Evolutionary conservation across 2,797 vertebrate genomes (phyloP).

Genomic region (Leptodactylus fallax): DNA sequence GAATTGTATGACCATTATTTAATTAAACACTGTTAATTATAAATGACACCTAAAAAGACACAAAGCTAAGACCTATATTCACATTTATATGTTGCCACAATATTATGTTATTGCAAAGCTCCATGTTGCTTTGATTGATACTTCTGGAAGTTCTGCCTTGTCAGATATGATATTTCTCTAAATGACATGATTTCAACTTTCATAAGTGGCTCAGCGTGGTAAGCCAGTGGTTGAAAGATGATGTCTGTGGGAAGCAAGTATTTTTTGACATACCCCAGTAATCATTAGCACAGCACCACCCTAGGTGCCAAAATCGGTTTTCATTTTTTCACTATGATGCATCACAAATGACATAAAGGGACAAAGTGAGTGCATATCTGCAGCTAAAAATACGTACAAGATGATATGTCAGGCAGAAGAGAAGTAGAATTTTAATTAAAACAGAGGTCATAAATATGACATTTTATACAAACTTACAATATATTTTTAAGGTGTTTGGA

Average conservation of each 20-base stretch:
- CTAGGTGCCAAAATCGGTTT: conserved; percentile 46
- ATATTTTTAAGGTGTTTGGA: not conserved
- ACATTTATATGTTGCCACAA: conserved; percentile 21
- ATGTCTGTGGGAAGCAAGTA: conserved; percentile 59
- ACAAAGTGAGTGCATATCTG: conserved; percentile 14
- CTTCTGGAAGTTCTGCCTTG: conserved; percentile 47
- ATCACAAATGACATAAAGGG: conserved; percentile 44
- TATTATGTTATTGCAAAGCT: conserved; percentile 41
- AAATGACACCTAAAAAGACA: not conserved
- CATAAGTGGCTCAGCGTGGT: conserved; percentile 56
- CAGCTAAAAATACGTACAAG: conserved; percentile 16
- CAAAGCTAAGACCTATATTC: not conserved
- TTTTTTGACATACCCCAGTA: conserved; percentile 52
- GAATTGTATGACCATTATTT: not conserved
- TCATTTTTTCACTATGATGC: conserved; percentile 35
- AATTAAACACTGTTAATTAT: conserved; percentile 32
- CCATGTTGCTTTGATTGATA: conserved; percentile 55
- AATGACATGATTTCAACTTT: conserved; percentile 59
- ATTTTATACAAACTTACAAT: not conserved
- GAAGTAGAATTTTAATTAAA: not conserved
- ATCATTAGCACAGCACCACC: conserved; percentile 55
- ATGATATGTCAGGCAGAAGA: not conserved
- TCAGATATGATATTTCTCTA: conserved; percentile 59
- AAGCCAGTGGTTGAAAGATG: conserved; percentile 54
- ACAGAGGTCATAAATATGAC: not conserved